Conservation (phyloP, 2,888 invertebrate species). For the Acanthococcus lagerstroemiae region DNA sequence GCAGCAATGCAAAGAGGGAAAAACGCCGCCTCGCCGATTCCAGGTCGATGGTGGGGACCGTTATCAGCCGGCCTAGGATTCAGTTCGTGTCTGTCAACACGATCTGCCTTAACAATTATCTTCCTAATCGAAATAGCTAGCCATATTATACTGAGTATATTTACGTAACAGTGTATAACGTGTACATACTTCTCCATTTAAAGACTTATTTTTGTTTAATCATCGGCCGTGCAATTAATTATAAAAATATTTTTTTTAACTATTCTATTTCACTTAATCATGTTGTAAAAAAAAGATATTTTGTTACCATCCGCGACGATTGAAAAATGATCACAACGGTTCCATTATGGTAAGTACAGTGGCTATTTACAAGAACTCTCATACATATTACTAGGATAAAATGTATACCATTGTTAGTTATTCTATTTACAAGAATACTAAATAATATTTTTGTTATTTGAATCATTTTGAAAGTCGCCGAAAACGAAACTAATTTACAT, state of each 20-base stretch:
- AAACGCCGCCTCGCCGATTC: conserved; percentile 46
- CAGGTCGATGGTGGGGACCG: conserved; percentile 45
- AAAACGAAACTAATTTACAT: too few species aligned
- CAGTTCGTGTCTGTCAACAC: conserved; percentile 44
- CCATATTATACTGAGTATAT: conserved; percentile 23
- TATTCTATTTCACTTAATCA: too few species aligned
- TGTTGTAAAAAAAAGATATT: background rate
- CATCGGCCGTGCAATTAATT: background rate
- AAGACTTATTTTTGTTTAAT: conserved; percentile 2
- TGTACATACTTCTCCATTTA: conserved; percentile 13
- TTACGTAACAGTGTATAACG: conserved; percentile 25
- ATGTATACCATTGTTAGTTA: too few species aligned
- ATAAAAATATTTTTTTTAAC: background rate
- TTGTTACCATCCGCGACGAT: background rate
- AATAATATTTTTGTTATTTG: too few species aligned
- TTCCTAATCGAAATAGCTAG: conserved; percentile 26
- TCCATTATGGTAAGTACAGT: too few species aligned
- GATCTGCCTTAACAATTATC: conserved; percentile 40
- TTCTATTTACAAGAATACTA: too few species aligned
- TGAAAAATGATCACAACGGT: too few species aligned
- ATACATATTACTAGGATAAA: too few species aligned
- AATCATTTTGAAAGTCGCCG: too few species aligned
- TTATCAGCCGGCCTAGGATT: conserved; percentile 46
- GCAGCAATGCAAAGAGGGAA: conserved; percentile 50
- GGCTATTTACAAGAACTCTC: too few species aligned